phyloP scores from a whole-genome alignment of 2,113 vertebrate species.

The Ageneiosus marmoratus region DNA sequence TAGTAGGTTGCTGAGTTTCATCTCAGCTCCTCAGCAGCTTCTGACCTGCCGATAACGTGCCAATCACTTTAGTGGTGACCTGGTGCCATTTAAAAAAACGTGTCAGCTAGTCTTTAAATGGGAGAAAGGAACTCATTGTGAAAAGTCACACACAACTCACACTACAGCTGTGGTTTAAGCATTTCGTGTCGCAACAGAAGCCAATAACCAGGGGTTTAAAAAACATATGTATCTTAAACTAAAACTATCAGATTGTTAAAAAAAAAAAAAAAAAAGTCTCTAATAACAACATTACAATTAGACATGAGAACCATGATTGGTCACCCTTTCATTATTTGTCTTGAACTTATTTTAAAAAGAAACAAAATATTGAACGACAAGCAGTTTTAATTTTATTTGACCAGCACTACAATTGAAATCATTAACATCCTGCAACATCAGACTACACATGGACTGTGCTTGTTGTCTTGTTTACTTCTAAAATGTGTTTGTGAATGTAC shows the following conservation, averaged over 20 bases:
- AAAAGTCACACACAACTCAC: not conserved
- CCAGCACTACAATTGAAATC: not conserved
- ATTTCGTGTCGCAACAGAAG: not conserved
- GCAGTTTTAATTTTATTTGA: not conserved
- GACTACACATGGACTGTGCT: too few species aligned
- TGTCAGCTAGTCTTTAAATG: not conserved
- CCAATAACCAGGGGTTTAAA: not conserved
- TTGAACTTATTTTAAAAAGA: not conserved
- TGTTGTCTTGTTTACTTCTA: not conserved
- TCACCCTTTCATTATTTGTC: not conserved
- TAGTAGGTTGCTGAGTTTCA: not conserved
- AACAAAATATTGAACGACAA: not conserved
- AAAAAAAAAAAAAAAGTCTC: too few species aligned
- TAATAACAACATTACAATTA: not conserved
- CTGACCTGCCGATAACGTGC: not conserved
- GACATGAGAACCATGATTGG: not conserved
- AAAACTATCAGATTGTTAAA: too few species aligned
- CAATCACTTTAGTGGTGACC: not conserved
- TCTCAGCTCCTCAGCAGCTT: not conserved
- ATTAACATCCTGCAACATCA: not conserved
- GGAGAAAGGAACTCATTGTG: not conserved
- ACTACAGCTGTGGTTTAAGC: not conserved
- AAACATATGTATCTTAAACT: not conserved
- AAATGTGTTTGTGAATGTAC: not conserved
- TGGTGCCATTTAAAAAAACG: not conserved